Evolutionary conservation across 2,113 vertebrate genomes (phyloP), one percentile per base, ranked within the genome.

Genomic region (Ophthalmolycus amberensis): DNA sequence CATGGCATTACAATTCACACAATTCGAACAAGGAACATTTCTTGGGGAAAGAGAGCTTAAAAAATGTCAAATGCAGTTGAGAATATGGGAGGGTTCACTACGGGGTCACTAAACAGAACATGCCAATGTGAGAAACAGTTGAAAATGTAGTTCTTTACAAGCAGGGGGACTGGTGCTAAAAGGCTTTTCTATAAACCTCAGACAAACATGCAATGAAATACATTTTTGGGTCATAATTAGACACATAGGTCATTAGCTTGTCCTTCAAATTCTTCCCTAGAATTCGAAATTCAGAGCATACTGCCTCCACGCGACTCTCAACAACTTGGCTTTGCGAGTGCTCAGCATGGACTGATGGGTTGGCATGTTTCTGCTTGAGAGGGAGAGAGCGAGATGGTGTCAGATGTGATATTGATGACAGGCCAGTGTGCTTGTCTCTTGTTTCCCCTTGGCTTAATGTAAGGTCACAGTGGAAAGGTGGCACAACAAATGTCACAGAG

Each of bases 381-480:
- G 68, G 29, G 68, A 66, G 52, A 40, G 79, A 50, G 70, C 64
- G 68, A 68, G 71, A 82, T 71, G 64, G 82, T 91, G 89, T 92
- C 90, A 88, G 83, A 87, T 90, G 84, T 74, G 85, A 90, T 88
- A 87, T 80, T 85, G 87, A 90, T 85, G 85, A 89, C 81, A 87
- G 74, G 82, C 70, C 85, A 25, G 29, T 82, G 79, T 83, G 72
- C 72, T 68, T 78, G 84, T 82, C 87, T 88, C 75, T 67, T 58
- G 62, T 91, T 85, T 90, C 85, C 85, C 91, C 86, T 89, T 91
- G 90, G 80, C 88, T 88, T 85, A 81, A 80, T 90, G 86, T 85
- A 92, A 92, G 91, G 94, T 93, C 92, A 92, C 81, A 88, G 83
- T 89, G 87, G 83, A 91, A 90, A 87, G 85, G 88, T 90, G 88